A percentile compares a stretch with the other conserved stretches of the same genome.
phyloP scores from a whole-genome alignment of 2,888 invertebrate genomes.

The Meghimatium bilineatum region DNA sequence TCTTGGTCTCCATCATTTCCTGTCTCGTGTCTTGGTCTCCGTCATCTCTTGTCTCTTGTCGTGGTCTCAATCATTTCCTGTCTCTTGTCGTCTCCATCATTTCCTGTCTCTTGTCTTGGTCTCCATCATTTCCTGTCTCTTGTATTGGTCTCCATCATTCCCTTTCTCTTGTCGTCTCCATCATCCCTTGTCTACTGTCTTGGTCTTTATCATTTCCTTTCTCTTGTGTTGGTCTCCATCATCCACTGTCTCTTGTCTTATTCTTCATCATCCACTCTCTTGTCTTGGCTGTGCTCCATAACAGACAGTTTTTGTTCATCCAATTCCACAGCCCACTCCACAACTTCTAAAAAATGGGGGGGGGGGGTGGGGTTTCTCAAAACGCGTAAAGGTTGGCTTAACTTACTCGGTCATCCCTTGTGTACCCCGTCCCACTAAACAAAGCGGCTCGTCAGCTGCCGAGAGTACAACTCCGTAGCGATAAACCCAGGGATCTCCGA shows the following conservation, averaged over 20 bases:
- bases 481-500: no score
- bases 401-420: no score
- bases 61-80: neutral
- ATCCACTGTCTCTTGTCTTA: neutral
- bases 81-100: neutral
- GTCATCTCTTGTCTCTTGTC: neutral
- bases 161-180: neutral
- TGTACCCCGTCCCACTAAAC: no score
- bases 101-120: neutral
- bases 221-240: neutral
- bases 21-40: neutral
- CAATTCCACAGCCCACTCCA: no score
- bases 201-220: neutral
- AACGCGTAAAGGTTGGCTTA: no score
- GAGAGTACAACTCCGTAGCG: no score
- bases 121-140: neutral
- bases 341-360: no score
- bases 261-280: neutral
- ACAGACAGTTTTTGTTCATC: no score
- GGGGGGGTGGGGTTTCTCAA: no score
- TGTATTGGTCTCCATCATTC: neutral
- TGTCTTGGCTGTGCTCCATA: no score
- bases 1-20: no score
- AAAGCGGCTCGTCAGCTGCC: no score
- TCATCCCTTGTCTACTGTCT: neutral